phyloP scores from a whole-genome alignment of 1,140 invertebrate genomes.

The Ceratina calcarata region DNA sequence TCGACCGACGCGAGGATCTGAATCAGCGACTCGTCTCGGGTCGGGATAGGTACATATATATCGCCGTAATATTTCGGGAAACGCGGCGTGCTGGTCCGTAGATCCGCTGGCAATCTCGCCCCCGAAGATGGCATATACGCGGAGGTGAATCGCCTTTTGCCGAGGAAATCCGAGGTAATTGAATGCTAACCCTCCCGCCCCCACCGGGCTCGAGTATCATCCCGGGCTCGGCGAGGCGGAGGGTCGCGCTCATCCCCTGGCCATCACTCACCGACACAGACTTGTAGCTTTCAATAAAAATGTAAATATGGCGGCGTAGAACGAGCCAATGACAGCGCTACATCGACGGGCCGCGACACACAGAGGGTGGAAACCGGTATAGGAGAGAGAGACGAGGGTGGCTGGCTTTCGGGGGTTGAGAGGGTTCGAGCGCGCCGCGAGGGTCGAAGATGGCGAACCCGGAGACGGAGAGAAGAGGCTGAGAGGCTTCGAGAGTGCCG shows the following conservation, averaged over 20 bases:
- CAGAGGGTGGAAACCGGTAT: neutral
- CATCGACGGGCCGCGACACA: constrained; percentile 69
- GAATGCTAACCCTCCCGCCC: constrained; percentile 71
- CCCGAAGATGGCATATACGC: constrained; percentile 73
- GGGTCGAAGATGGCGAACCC: constrained; percentile 64
- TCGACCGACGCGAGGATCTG: constrained; percentile 34
- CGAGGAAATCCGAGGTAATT: constrained; percentile 80
- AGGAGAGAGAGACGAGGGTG: constrained; percentile 50
- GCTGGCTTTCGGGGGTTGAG: constrained; percentile 61
- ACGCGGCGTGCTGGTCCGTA: constrained; percentile 64
- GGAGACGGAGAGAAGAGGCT: constrained; percentile 37
- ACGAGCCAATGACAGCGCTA: constrained; percentile 80
- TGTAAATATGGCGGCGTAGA: constrained; percentile 80
- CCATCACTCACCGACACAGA: constrained; percentile 77
- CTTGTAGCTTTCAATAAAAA: constrained; percentile 81
- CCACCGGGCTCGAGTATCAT: constrained; percentile 35
- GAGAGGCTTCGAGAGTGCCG: neutral
- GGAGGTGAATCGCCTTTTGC: constrained; percentile 74
- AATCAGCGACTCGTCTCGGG: constrained; percentile 36
- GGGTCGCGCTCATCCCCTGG: constrained; percentile 58
- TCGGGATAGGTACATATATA: constrained; percentile 59
- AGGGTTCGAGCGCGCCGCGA: constrained; percentile 53
- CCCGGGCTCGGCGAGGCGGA: neutral
- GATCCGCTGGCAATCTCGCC: constrained; percentile 74
- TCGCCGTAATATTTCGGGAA: constrained; percentile 72